A percentile compares a stretch with the other conserved stretches of the same genome.
These are phyloP conservation scores for Amphimedon queenslandica DNA, from an alignment of 37 sponge, comb jelly and placozoan species.

Conservation along the genomic window DNA sequence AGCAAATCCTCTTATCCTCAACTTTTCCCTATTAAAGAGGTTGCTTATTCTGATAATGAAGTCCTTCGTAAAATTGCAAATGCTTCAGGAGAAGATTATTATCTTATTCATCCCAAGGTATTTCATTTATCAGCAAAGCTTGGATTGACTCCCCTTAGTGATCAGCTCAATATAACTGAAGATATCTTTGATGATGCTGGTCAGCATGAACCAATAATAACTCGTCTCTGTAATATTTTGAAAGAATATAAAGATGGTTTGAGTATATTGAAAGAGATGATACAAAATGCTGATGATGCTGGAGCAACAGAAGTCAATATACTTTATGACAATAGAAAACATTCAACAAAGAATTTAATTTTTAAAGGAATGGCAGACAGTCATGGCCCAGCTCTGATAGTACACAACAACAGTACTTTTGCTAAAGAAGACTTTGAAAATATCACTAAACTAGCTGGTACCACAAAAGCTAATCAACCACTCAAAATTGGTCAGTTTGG, in stretches of 20 bases:
- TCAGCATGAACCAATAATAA: conserved; percentile 58
- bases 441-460: conserved; percentile 72
- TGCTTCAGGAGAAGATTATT: background rate
- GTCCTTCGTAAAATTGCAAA: conserved; percentile 15
- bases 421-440: conserved; percentile 76
- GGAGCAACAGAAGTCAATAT: conserved; percentile 66
- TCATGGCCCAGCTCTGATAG: conserved; percentile 68
- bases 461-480: conserved; percentile 52
- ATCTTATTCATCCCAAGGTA: conserved; percentile 28
- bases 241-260: conserved; percentile 72
- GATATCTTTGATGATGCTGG: conserved; percentile 58
- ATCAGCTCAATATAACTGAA: conserved; percentile 41
- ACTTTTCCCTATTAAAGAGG: conserved; percentile 5
- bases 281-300: conserved; percentile 89
- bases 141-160: conserved; percentile 27
- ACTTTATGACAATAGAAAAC: conserved; percentile 46
- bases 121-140: conserved; percentile 15
- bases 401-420: conserved; percentile 54
- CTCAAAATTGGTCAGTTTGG: conserved; percentile 87
- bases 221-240: conserved; percentile 62
- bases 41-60: conserved; percentile 47
- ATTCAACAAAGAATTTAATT: conserved; percentile 29
- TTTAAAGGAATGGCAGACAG: conserved; percentile 45
- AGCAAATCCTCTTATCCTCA: conserved; percentile 21
- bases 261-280: conserved; percentile 63